phyloP scores from a whole-genome alignment of 2,888 invertebrate species.

The Drosophila siamana region DNA sequence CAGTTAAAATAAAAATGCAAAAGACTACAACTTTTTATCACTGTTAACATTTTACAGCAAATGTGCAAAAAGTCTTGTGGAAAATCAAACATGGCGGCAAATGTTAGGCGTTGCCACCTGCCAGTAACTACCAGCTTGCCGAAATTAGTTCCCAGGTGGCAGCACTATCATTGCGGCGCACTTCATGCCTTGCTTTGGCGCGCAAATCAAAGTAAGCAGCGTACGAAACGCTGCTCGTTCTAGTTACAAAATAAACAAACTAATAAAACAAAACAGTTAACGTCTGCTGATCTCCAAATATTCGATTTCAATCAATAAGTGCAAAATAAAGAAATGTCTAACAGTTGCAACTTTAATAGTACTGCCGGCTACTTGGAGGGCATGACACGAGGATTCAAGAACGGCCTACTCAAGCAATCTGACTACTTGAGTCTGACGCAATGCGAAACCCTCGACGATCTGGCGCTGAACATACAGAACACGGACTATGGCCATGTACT shows the following conservation, averaged over 20 bases:
- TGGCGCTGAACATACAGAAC: constrained; percentile 97
- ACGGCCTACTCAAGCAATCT: constrained; percentile 96
- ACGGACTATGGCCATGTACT: constrained; percentile 99
- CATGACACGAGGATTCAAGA: constrained; percentile 97
- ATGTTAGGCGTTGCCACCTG: constrained; percentile 18
- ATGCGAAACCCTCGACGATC: constrained; percentile 98
- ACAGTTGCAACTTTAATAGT: constrained; percentile 93
- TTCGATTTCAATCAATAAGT: constrained; percentile 1
- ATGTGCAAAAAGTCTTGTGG: not conserved
- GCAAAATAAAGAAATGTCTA: constrained; percentile 27
- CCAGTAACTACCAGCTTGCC: not conserved
- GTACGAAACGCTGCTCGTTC: not conserved
- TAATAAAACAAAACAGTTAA: not conserved
- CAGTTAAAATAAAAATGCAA: not conserved
- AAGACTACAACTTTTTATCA: not conserved
- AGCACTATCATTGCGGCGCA: constrained; percentile 19
- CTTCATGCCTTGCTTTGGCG: constrained; percentile 11
- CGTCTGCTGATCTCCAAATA: not conserved
- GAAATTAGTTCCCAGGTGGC: constrained; percentile 24
- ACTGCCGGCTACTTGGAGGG: constrained; percentile 99
- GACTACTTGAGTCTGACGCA: constrained; percentile 99
- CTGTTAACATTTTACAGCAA: not conserved
- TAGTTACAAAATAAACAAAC: not conserved
- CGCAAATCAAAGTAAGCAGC: constrained; percentile 28
- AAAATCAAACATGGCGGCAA: constrained; percentile 5